phyloP scores from a whole-genome alignment of 2,797 vertebrate genomes.

The Coilia nasus region DNA sequence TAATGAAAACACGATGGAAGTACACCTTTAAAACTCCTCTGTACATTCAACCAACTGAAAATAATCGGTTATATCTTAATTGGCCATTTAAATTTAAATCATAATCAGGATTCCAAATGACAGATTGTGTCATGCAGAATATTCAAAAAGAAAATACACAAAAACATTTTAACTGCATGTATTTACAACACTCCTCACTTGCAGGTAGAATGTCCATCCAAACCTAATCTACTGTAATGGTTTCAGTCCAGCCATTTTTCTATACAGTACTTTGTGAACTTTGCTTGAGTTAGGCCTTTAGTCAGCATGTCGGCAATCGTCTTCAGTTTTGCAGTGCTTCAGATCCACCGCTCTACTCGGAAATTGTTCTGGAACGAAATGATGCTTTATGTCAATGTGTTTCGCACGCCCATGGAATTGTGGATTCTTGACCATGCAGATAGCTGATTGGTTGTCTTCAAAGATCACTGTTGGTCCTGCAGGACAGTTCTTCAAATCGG shows the following conservation, averaged over 20 bases:
- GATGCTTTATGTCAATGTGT: background rate
- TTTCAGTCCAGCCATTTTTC: slow-evolving; percentile 4
- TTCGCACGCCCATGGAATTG: background rate
- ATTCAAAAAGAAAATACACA: too few relatives aligned
- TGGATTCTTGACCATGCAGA: background rate
- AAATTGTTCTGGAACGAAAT: background rate
- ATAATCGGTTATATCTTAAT: too few relatives aligned
- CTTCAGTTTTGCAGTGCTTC: background rate
- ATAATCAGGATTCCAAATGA: too few relatives aligned
- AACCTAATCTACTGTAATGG: too few relatives aligned
- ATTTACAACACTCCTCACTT: slow-evolving; percentile 4
- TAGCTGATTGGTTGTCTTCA: background rate
- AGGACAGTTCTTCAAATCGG: background rate
- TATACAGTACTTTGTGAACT: background rate
- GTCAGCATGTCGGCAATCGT: background rate
- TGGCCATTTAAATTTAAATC: too few relatives aligned
- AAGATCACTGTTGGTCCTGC: background rate
- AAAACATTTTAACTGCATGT: background rate
- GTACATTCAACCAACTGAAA: too few relatives aligned
- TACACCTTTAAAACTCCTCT: too few relatives aligned
- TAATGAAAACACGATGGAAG: too few relatives aligned
- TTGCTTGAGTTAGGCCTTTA: background rate
- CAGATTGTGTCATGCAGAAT: too few relatives aligned
- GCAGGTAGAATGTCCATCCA: background rate
- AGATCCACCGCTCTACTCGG: background rate